Evolutionary conservation across 1,140 invertebrate species (phyloP), one percentile per base, ranked within the genome.

Genomic region (Drosophila gunungcola): DNA sequence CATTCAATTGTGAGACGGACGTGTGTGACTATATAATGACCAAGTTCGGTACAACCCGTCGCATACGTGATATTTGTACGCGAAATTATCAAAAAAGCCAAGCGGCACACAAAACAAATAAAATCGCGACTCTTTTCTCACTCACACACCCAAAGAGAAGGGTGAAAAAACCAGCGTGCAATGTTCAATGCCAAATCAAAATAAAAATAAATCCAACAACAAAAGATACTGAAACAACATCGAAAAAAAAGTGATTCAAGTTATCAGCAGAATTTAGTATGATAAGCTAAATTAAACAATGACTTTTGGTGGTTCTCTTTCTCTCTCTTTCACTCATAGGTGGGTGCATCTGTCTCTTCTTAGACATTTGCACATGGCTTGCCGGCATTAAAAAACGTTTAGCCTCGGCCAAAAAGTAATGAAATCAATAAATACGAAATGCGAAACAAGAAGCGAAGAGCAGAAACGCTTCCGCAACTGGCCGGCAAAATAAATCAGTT

Each of bases 201-300:
- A 72, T 68, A 79, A 70, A 76, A 65, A 64, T 49, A 73, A 60
- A 56, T 54, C 60, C 32, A 73, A 60, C 77, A 43, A 62, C 53
- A 45, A 80, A 81, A 75, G 56, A 74, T 72, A 57, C 70, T 73
- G 61, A 69, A 45, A 63, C 39, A 77, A 73, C 78, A 56, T 57
- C 61, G 55, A 34, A 32, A 34, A 46, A 61, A 80, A 73, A 73
- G 54, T 62, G 41, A 88, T 67, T 56, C 38, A 63, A 79, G 60
- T 88, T 89, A 88, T 88, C 84, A 88, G 84, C 73, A 53, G 72
- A 56, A 75, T 57, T 75, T 38, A 10, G 13, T 88, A 55, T 83
- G 84, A 88, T 88, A 89, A 88, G 83, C 84, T 52, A 89, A 88
- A 84, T 80, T 77, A 64, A 88, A 89, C 84, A 89, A 89, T 89